Evolutionary conservation across 2,888 invertebrate genomes (phyloP).

Genomic region (Nemotelus nigrinus): DNA sequence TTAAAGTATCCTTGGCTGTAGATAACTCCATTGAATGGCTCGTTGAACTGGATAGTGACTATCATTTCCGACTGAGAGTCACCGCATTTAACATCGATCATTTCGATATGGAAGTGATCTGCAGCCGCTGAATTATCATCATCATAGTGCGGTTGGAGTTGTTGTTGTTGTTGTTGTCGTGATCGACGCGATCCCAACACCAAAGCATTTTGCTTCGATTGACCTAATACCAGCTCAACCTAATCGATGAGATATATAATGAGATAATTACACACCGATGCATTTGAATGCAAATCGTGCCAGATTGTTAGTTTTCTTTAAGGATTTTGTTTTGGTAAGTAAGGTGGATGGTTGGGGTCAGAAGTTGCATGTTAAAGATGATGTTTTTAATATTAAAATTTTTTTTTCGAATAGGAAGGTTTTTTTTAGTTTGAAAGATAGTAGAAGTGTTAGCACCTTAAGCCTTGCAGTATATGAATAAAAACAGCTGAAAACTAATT

Average conservation of each 20-base stretch:
- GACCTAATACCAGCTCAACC: constrained; percentile 32
- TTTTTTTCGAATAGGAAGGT: too few relatives aligned
- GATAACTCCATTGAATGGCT: constrained; percentile 74
- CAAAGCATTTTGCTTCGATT: constrained; percentile 38
- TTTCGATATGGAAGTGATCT: constrained; percentile 68
- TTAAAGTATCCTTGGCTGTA: constrained; percentile 76
- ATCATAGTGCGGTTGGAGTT: background rate
- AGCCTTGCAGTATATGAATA: too few relatives aligned
- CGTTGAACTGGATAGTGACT: constrained; percentile 72
- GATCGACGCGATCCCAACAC: constrained; percentile 36
- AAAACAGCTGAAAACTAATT: too few relatives aligned
- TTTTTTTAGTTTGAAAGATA: too few relatives aligned
- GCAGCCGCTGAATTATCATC: background rate
- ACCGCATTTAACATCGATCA: constrained; percentile 72
- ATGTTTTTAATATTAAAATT: too few relatives aligned
- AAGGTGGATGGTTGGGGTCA: too few relatives aligned
- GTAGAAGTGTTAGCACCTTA: too few relatives aligned
- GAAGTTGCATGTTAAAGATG: too few relatives aligned
- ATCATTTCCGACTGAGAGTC: constrained; percentile 67
- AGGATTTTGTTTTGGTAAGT: too few relatives aligned
- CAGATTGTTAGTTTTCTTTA: too few relatives aligned
- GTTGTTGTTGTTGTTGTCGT: background rate
- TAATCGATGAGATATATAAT: background rate
- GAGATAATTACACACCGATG: too few relatives aligned
- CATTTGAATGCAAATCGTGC: too few relatives aligned